A percentile compares a stretch with the other conserved stretches of the same genome.
Evolutionary conservation across 2,797 vertebrate species (phyloP).

Genomic region (Vespertilio murinus): DNA sequence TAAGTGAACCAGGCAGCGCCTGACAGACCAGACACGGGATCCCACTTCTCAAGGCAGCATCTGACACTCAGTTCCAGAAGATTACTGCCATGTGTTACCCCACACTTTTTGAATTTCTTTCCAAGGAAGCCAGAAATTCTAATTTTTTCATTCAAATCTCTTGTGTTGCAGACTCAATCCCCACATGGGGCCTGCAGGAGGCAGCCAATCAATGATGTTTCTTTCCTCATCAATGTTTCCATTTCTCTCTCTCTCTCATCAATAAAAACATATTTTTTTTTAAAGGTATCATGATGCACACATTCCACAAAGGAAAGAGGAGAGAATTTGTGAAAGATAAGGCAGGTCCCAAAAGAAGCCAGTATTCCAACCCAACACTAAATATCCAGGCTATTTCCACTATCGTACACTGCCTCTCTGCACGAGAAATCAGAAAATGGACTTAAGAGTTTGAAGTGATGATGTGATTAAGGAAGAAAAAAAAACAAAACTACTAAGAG

Average conservation of each 20-base stretch:
- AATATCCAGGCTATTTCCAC: not conserved
- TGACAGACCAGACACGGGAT: not conserved
- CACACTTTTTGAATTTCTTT: not conserved
- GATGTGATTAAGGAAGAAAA: not conserved
- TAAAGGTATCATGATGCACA: not conserved
- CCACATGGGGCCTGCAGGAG: not conserved
- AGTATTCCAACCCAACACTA: not conserved
- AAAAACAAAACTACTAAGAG: slow-evolving; percentile 16
- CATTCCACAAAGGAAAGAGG: not conserved
- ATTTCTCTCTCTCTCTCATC: not conserved
- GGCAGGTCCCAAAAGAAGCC: not conserved
- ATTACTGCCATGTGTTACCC: not conserved
- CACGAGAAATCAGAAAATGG: not conserved
- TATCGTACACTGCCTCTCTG: not conserved
- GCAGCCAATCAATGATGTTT: not conserved
- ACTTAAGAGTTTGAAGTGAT: slow-evolving; percentile 3
- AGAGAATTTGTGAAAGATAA: not conserved
- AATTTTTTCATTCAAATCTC: slow-evolving; percentile 42
- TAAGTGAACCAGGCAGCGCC: not conserved
- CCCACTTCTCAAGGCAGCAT: not conserved
- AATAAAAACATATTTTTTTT: not conserved
- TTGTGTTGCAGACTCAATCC: not conserved
- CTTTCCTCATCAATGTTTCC: not conserved
- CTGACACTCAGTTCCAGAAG: not conserved
- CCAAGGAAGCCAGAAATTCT: slow-evolving; percentile 9